Percentiles rank a stretch among this genome's conserved stretches.
These are phyloP conservation scores for Polyodon spathula DNA, from an alignment of 2,113 vertebrate genomes.

Conservation along the genomic window DNA sequence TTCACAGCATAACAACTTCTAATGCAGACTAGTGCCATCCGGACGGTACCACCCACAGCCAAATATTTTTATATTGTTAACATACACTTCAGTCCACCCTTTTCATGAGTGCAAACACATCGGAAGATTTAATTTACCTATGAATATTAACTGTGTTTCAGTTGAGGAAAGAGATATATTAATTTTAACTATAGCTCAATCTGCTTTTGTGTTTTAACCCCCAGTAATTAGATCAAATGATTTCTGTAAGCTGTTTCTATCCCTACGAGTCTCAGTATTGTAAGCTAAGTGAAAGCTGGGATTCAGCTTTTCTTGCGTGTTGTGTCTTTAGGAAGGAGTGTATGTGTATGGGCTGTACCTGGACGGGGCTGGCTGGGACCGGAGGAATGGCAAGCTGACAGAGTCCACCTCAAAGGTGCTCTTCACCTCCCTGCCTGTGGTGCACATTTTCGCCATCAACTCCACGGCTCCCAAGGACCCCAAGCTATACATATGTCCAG, in stretches of 20 bases:
- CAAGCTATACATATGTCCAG: conserved; percentile 57
- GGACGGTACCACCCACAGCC: neutral
- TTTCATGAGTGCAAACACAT: too few relatives aligned
- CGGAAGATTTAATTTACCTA: too few relatives aligned
- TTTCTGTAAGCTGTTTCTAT: too few relatives aligned
- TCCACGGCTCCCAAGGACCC: conserved; percentile 46
- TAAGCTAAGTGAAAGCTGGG: neutral
- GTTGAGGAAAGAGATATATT: too few relatives aligned
- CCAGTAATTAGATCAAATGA: too few relatives aligned
- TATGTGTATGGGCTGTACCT: conserved; percentile 58
- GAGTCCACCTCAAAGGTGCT: conserved; percentile 60
- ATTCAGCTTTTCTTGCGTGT: neutral
- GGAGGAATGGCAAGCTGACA: conserved; percentile 42
- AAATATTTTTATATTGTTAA: neutral
- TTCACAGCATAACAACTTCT: neutral
- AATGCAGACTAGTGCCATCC: neutral
- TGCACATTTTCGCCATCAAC: conserved; percentile 57
- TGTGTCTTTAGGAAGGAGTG: conserved; percentile 50
- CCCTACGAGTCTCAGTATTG: too few relatives aligned
- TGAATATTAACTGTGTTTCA: too few relatives aligned
- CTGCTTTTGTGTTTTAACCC: too few relatives aligned
- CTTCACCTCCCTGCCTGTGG: conserved; percentile 51
- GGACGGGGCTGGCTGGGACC: conserved; percentile 64
- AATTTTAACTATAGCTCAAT: too few relatives aligned
- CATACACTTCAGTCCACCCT: too few relatives aligned